phyloP scores from a whole-genome alignment of 2,113 vertebrate species.

The Penelope pileata region DNA sequence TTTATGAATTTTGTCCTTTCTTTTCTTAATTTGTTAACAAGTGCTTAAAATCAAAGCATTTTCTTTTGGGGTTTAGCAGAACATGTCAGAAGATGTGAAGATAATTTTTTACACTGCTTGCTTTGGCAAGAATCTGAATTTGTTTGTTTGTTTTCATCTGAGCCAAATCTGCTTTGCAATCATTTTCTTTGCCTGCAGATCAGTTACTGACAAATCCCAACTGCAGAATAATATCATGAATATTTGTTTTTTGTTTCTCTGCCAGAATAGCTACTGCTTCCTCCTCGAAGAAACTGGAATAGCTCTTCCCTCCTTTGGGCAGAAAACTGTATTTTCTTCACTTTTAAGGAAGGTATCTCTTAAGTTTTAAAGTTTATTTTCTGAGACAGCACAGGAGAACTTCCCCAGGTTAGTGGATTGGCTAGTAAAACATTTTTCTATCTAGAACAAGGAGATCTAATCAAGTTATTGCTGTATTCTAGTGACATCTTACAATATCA shows the following conservation, averaged over 20 bases:
- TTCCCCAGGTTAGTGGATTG: neutral
- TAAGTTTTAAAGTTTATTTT: neutral
- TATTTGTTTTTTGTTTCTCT: neutral
- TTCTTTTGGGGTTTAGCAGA: neutral
- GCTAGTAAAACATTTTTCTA: neutral
- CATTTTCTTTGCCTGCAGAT: neutral
- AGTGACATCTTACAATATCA: neutral
- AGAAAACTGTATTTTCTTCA: neutral
- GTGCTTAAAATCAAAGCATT: neutral
- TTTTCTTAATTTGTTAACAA: neutral
- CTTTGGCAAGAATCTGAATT: neutral
- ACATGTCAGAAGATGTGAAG: neutral
- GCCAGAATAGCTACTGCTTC: neutral
- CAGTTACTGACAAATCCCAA: neutral
- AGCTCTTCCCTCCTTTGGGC: neutral
- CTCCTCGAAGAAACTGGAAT: neutral
- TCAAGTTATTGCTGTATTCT: neutral
- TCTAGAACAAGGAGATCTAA: neutral
- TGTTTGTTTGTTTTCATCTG: neutral
- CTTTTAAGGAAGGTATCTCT: neutral
- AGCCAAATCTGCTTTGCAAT: neutral
- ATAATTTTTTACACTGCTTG: neutral
- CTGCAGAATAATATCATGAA: neutral
- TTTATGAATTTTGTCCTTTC: neutral
- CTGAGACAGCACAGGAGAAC: neutral